Evolutionary conservation across 2,797 vertebrate genomes (phyloP), one percentile per base, ranked within the genome.

Genomic region (Chromis chromis): DNA sequence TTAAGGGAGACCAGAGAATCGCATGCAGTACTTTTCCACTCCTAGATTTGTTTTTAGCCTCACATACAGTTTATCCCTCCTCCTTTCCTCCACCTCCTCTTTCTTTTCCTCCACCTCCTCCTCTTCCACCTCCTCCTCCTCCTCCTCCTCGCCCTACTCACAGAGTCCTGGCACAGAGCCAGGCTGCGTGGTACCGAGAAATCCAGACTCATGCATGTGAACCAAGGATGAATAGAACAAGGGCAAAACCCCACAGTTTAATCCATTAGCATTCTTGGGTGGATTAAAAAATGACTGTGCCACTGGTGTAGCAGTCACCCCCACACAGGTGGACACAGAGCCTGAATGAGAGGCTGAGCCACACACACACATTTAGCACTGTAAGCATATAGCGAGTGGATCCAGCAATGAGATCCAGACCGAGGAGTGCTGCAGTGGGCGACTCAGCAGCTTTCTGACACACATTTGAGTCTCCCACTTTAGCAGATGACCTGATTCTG

Each of bases 11-110:
- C 24, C 21, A 74, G 56, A 61, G 56, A 81, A 70, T 63, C 12
- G 8, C 77, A 71, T 39, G 55, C 89, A 87, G 92, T 93, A 94
- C 86, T 94, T 94, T 94, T 94, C 93, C 93, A 93, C 87, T 92
- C 74, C 72, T 75, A 77, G 71, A 86, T 83, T 81, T 86, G 69
- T 78, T 86, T 63, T 81, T 58, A 82, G 78, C n/a, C 77, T 79
- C 69, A 54, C 61, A 55, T 58, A 71, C 71, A 74, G 53, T 88
- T 81, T 71, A 83, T 81, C 80, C 71, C 55, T 62, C 67, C 60
- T 66, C n/a, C 46, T 46, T 46, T 46, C 42, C 42, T 44, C 42
- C 42, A 44, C 71, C 55, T 59, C 67, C 57, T 66, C 19, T 6
- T n/a, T 49, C 46, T 28, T 42, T 19, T 49, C 40, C 40, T 27